Percentiles rank a stretch among this genome's conserved stretches.
These are phyloP conservation scores for Drosophila chauvacae DNA, from an alignment of 1,140 invertebrate genomes.

Conservation along the genomic window DNA sequence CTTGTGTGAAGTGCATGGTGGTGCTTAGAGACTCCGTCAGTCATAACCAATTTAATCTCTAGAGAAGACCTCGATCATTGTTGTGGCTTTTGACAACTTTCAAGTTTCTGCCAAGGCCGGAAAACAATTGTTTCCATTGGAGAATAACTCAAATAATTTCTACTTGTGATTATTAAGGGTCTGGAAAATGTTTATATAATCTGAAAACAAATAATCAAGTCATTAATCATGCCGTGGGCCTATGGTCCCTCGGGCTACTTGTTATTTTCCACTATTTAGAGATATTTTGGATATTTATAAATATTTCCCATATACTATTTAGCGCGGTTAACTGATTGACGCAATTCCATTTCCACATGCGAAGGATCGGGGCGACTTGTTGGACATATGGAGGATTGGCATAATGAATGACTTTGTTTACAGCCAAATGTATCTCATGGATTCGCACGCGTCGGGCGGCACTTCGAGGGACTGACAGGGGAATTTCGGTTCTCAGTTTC, in stretches of 20 bases:
- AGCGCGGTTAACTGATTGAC: constrained; percentile 38
- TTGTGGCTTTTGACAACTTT: constrained; percentile 51
- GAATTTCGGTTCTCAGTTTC: constrained; percentile 8
- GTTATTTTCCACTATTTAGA: constrained; percentile 24
- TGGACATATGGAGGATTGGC: constrained; percentile 47
- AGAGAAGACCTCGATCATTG: constrained; percentile 48
- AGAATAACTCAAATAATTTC: constrained; percentile 1
- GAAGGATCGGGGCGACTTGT: constrained; percentile 45
- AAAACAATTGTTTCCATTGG: constrained; percentile 13
- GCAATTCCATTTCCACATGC: constrained; percentile 33
- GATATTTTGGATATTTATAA: constrained; percentile 28
- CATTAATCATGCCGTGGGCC: background rate
- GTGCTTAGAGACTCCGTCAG: constrained; percentile 13
- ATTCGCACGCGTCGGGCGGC: constrained; percentile 53
- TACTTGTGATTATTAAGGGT: background rate
- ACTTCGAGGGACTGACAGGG: constrained; percentile 7
- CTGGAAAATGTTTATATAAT: background rate
- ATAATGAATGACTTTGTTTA: constrained; percentile 74
- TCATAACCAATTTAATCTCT: background rate
- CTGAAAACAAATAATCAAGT: background rate
- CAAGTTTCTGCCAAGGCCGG: constrained; percentile 23
- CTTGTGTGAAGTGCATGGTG: constrained; percentile 36
- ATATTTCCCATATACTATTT: constrained; percentile 23
- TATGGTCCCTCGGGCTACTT: constrained; percentile 1
- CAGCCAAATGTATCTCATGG: constrained; percentile 62